Evolutionary conservation across 37 sponge, comb jelly and placozoan genomes (phyloP).

Genomic region (Chondrosia reniformis): DNA sequence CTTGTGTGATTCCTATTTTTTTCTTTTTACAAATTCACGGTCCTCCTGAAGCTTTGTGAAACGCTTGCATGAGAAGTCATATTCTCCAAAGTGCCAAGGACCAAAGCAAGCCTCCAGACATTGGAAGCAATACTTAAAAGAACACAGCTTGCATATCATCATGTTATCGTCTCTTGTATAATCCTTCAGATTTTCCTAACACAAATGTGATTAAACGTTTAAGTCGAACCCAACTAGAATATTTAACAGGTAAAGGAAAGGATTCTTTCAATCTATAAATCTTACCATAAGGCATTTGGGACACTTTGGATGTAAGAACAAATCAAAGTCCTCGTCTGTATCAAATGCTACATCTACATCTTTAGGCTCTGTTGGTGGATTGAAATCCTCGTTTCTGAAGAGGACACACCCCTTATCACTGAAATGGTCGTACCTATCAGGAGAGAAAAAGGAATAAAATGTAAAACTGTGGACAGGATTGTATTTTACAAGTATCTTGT

Average conservation of each 20-base stretch:
- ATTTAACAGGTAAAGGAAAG: not conserved
- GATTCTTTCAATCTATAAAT: not conserved
- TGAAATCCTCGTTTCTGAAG: conserved; percentile 59
- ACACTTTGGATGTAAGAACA: conserved; percentile 34
- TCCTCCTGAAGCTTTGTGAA: conserved; percentile 32
- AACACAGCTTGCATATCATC: conserved; percentile 50
- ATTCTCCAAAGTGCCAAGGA: conserved; percentile 61
- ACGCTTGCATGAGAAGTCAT: conserved; percentile 48
- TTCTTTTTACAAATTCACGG: not conserved
- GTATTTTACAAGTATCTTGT: not conserved
- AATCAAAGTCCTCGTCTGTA: conserved; percentile 17
- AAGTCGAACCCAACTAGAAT: too few species aligned
- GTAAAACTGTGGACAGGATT: too few species aligned
- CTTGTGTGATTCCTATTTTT: not conserved
- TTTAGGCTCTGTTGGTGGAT: conserved; percentile 19
- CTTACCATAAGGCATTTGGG: conserved; percentile 63
- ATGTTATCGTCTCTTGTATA: conserved; percentile 43
- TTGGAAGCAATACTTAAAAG: conserved; percentile 47
- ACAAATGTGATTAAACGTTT: not conserved
- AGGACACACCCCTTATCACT: conserved; percentile 18
- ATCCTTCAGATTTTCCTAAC: conserved; percentile 23
- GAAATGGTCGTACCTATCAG: conserved; percentile 57
- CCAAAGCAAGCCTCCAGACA: conserved; percentile 71
- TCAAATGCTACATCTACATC: conserved; percentile 13
- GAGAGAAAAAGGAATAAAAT: not conserved